Evolutionary conservation across 64 coral and sea anemone species (phyloP), one percentile per base, ranked within the genome.

Genomic region (Exaiptasia diaphana): DNA sequence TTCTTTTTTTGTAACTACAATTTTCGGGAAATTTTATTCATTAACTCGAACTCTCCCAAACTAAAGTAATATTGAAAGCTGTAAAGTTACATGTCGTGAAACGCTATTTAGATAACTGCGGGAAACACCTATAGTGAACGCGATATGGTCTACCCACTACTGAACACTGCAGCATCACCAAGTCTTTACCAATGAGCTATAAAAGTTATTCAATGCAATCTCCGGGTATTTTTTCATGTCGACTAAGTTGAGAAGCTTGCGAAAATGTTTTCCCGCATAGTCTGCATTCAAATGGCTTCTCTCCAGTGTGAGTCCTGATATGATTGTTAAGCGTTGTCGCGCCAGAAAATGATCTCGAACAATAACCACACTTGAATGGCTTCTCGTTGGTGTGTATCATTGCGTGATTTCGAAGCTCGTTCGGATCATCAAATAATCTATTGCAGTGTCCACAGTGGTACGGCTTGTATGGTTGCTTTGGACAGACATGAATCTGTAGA

Each of bases 321-420:
- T 91, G 89, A 41, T 91, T 91, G 41, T 91, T 83, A 15, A 91
- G 73, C 15, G 89, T 91, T 21, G 89, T 91, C 1, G 89, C 81
- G 12, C 89, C 89, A 18, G 89, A 70, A 64, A 91, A 91, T 60
- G 89, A 91, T 41, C 89, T 72, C 35, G 72, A 76, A 53, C 89
- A 91, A 39, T 85, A 91, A 13, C 89, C 89, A 37, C 89, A 91
- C 81, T 85, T 91, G 52, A 91, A 91, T 57, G 89, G 81, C 39
- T 83, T 91, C 73, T 91, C 89, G 52, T 78, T 83, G 10, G 61
- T 77, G 23, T 91, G 89, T 40, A 77, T 73, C 42, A 91, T 58
- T n/a, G 81, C 80, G 41, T 91, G 89, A 41, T 69, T 91, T 25
- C 89, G 80, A 31, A 91, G 50, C 7, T 91, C 89, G 58, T 67